Conservation (phyloP, 2,113 vertebrate species). For the Porphyrio hochstetteri region DNA sequence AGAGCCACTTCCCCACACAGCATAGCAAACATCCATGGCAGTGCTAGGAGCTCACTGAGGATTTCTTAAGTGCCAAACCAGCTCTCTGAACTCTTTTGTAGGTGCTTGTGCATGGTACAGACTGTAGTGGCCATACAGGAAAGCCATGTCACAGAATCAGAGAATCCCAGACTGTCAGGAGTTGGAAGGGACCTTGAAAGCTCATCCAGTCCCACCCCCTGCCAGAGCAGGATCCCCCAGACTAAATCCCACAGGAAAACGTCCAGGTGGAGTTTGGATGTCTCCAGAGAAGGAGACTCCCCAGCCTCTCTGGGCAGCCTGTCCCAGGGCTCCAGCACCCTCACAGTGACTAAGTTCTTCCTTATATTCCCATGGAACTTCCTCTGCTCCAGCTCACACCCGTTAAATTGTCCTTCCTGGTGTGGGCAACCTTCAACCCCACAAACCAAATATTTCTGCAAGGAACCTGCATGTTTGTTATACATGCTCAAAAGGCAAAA, state of each 20-base stretch:
- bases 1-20: background rate
- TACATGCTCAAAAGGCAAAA: background rate
- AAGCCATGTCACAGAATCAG: background rate
- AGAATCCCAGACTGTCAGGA: too few species aligned
- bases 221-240: too few species aligned
- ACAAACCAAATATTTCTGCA: background rate
- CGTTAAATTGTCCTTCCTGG: background rate
- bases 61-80: background rate
- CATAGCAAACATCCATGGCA: background rate
- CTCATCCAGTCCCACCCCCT: too few species aligned
- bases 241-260: too few species aligned
- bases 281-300: too few species aligned
- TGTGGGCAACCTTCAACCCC: background rate
- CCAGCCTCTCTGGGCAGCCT: too few species aligned
- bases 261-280: too few species aligned
- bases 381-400: too few species aligned
- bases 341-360: too few species aligned
- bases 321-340: too few species aligned
- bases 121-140: background rate
- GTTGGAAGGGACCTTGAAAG: too few species aligned
- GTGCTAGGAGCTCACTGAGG: background rate
- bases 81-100: background rate
- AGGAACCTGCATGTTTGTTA: background rate
- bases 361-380: too few species aligned
- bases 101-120: rapidly evolving